Base-by-base conservation (phyloP, 2,797 vertebrate genomes). In the Trachops cirrhosus region DNA sequence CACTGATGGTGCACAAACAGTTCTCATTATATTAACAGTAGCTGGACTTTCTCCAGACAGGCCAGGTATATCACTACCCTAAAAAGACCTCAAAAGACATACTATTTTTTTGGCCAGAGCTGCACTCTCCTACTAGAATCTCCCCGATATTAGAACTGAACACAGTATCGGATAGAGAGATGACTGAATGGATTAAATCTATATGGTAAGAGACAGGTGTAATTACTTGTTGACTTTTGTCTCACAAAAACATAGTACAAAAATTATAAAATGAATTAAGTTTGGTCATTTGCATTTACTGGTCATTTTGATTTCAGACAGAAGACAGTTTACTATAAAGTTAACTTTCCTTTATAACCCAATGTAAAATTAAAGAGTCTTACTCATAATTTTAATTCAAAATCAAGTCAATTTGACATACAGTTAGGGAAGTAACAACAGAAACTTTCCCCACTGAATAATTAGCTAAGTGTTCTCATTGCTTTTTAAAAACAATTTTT, bases 341-440 rank as follows among this genome's bases (percentile, higher is more conserved):
- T 68, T 86, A 44, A 19, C 26, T 75, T 82, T 93, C 64, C 54
- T 95, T 97, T 90, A 90, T 34, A 95, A 95, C 29, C 26, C 87
- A 6, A 84, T 41, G 21, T 34, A 92, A 90, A 92, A 73, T 57
- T 80, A 83, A 77, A 19, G 64, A 57, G 29, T 82, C 75, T 86
- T 75, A 80, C 15, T 92, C 32, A 44, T 59, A 68, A 84, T 78
- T 75, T 86, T 74, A 94, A 89, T 68, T 96, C 57, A 89, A 94
- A 91, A 79, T 91, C 83, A 92, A 89, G 48, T 74, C 26, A 85
- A 95, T 52, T 0, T 64, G 50, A 41, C 32, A 92, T 34, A 64
- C 3, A 75, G 29, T 62, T 62, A 85, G 32, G 46, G 26, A 82
- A 93, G 10, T 44, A 34, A 87, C 19, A 92, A 86, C 1, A 37